Percentiles rank a stretch among this genome's conserved stretches.
Conservation (phyloP, 2,888 invertebrate genomes). For the Andrena flavipes region DNA sequence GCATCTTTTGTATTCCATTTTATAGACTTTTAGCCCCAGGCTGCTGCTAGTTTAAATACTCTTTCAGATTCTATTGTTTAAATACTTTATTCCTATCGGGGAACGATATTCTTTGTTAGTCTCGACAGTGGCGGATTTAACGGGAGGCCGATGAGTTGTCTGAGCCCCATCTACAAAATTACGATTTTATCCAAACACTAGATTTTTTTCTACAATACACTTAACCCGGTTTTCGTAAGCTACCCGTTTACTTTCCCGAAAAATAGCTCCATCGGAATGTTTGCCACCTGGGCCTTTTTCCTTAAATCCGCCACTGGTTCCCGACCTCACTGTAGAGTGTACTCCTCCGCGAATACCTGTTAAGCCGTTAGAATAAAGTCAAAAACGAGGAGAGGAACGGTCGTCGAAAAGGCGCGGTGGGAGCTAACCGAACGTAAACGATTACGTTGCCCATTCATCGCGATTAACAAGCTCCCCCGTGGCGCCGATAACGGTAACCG, state of each 20-base stretch:
- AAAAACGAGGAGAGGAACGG: background rate
- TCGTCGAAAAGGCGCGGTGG: background rate
- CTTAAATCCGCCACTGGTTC: too few relatives aligned
- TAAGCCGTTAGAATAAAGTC: constrained; percentile 18
- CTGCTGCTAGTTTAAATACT: constrained; percentile 58
- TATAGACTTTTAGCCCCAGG: constrained; percentile 57
- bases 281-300: too few relatives aligned
- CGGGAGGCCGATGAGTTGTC: too few relatives aligned
- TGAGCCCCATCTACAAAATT: too few relatives aligned
- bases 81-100: constrained; percentile 45
- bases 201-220: too few relatives aligned
- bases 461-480: background rate
- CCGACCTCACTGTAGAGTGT: constrained; percentile 15
- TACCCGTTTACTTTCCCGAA: too few relatives aligned
- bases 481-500: background rate
- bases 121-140: background rate
- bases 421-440: constrained; percentile 1
- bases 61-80: constrained; percentile 61
- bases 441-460: background rate
- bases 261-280: too few relatives aligned
- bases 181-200: too few relatives aligned
- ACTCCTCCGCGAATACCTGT: constrained; percentile 42
- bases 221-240: too few relatives aligned
- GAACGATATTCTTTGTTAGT: constrained; percentile 17
- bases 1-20: constrained; percentile 62